Conservation (phyloP, 2,113 vertebrate species). For the Atrichornis clamosus region DNA sequence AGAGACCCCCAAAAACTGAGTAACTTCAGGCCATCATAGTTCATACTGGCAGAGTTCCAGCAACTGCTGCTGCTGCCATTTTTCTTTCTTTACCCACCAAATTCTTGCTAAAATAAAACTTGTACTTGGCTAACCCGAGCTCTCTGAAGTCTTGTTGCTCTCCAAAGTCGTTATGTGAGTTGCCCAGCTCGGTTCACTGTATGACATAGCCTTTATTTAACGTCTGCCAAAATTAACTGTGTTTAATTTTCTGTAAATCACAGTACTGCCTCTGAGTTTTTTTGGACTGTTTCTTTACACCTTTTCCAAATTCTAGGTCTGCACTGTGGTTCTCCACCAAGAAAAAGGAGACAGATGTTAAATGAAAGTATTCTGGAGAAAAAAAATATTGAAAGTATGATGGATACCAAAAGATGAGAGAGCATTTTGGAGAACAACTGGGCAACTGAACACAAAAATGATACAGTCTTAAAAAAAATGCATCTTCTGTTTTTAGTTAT, state of each 20-base stretch:
- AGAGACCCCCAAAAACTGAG: background rate
- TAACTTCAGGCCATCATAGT: background rate
- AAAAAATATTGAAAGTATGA: background rate
- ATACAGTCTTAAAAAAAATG: background rate
- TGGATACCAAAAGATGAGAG: conserved; percentile 2
- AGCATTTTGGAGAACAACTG: background rate
- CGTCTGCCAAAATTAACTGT: conserved; percentile 6
- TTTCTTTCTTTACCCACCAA: background rate
- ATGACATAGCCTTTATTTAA: background rate
- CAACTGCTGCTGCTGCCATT: background rate
- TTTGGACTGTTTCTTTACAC: background rate
- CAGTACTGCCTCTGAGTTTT: background rate
- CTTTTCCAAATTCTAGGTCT: background rate
- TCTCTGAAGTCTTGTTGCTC: background rate
- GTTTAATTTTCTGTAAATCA: conserved; percentile 15
- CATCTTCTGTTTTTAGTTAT: conserved; percentile 36
- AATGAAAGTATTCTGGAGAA: background rate
- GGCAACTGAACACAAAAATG: background rate
- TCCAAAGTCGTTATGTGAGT: background rate
- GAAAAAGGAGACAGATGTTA: background rate
- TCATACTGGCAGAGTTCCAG: background rate
- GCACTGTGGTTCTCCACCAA: background rate
- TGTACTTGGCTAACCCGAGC: background rate
- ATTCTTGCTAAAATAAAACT: background rate
- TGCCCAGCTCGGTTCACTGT: background rate